Evolutionary conservation across 2,888 invertebrate genomes (phyloP).

Genomic region (Apamea crenata): DNA sequence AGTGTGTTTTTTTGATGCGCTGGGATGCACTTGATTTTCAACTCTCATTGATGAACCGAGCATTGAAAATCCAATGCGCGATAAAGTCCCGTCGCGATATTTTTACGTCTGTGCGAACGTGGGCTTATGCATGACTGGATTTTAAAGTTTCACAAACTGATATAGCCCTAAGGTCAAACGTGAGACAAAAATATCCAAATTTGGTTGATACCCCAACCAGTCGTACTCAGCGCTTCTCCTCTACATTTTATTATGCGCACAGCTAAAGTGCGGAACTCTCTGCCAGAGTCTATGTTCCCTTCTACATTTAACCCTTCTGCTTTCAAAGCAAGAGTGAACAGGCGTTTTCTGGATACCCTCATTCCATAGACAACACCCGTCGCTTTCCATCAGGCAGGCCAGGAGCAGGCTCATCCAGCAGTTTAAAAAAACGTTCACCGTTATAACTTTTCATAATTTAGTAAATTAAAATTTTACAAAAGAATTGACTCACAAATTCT

Average conservation of each 20-base stretch:
- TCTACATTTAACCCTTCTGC: too few species aligned
- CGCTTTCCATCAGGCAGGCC: too few species aligned
- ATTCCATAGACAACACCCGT: too few species aligned
- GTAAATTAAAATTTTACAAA: slow-evolving; percentile 22
- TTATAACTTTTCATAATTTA: not conserved
- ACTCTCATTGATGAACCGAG: not conserved
- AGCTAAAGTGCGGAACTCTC: too few species aligned
- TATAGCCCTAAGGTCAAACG: not conserved
- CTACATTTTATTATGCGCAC: too few species aligned
- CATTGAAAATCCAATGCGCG: not conserved
- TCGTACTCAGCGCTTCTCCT: too few species aligned
- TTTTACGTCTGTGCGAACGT: not conserved
- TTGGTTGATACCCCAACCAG: too few species aligned
- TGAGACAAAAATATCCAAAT: not conserved
- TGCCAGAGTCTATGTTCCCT: too few species aligned
- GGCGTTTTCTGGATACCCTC: too few species aligned
- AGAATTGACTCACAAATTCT: not conserved
- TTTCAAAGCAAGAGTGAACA: too few species aligned
- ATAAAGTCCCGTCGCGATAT: not conserved
- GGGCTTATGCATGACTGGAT: not conserved
- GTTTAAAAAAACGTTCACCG: not conserved
- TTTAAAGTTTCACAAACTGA: slow-evolving; percentile 12
- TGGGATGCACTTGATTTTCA: not conserved
- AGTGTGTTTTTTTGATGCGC: too few species aligned
- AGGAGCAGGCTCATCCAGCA: too few species aligned